Evolutionary conservation across 2,113 vertebrate species (phyloP), one percentile per base, ranked within the genome.

Genomic region (Ailurus styani): DNA sequence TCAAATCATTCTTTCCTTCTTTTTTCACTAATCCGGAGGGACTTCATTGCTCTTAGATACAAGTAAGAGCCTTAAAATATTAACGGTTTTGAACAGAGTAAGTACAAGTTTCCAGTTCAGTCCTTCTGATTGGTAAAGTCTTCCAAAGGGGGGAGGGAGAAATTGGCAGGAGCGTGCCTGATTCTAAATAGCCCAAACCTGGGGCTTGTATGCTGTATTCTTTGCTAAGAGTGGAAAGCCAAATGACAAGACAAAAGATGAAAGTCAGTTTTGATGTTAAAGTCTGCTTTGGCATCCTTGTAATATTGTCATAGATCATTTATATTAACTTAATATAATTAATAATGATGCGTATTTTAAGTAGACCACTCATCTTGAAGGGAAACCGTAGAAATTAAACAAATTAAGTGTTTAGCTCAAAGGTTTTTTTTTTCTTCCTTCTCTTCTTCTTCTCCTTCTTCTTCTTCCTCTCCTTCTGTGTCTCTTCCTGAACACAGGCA

Each of bases 401-500:
- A 87, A 95, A 97, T 87, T 52, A 70, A 96, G 3, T 25, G 29
- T 66, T 93, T 72, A 60, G 77, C 55, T 94, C 1, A 0, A 47
- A 98, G 93, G 15, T 34, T 97, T 97, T 94, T n/a, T 79, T 66
- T 34, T 31, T 47, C 34, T 50, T 17, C 60, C 4, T 50, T 45
- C 45, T 81, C 55, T 37, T 87, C 23, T 21, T 87, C 62, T 18
- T 95, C 64, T 34, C 21, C 54, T 57, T 50, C 88, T 62, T 45
- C 91, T 73, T 81, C 96, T 79, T 42, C 93, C 34, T 90, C 87
- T 93, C 47, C 96, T 97, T 95, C 93, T 75, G 95, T 97, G 81
- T 95, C 93, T 84, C 92, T 97, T 87, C 60, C 94, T 97, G 91
- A 97, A 97, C 91, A 78, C 98, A 97, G 95, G 96, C 40, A 92